Conservation (phyloP, 2,113 vertebrate species). For the Corythoichthys haematopterus region DNA sequence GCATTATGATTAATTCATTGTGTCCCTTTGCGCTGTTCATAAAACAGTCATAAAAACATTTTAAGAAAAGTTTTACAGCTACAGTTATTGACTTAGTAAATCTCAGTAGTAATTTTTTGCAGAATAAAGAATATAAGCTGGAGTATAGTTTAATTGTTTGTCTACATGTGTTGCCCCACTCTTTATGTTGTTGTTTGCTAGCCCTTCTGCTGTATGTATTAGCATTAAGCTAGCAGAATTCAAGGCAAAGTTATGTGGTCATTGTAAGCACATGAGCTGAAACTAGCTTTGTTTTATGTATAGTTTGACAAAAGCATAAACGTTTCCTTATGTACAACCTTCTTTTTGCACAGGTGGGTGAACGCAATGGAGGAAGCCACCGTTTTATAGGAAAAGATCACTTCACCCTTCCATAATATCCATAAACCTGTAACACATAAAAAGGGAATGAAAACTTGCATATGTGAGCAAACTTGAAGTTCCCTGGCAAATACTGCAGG, state of each 20-base stretch:
- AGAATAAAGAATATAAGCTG: background rate
- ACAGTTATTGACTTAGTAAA: background rate
- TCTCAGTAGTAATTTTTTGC: background rate
- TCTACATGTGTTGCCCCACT: background rate
- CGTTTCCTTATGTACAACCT: conserved; percentile 14
- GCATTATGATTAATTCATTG: too few relatives aligned
- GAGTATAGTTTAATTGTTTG: background rate
- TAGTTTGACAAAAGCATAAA: too few relatives aligned
- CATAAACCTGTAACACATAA: conserved; percentile 33
- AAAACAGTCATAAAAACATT: background rate
- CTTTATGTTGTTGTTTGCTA: background rate
- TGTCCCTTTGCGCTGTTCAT: too few relatives aligned
- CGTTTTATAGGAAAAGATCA: conserved; percentile 81
- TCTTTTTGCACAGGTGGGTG: conserved; percentile 79
- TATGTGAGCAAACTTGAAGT: conserved; percentile 24
- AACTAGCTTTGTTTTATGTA: background rate
- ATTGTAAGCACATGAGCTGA: too few relatives aligned
- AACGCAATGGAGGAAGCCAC: conserved; percentile 94
- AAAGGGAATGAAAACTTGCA: conserved; percentile 13
- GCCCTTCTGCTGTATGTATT: background rate
- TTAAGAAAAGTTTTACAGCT: background rate
- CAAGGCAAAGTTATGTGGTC: background rate
- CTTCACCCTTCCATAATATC: background rate
- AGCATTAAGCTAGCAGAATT: background rate
- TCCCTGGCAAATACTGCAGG: conserved; percentile 16